A percentile compares a stretch with the other conserved stretches of the same genome.
Conservation (phyloP, 2,888 invertebrate genomes). For the Mythimna vitellina region DNA sequence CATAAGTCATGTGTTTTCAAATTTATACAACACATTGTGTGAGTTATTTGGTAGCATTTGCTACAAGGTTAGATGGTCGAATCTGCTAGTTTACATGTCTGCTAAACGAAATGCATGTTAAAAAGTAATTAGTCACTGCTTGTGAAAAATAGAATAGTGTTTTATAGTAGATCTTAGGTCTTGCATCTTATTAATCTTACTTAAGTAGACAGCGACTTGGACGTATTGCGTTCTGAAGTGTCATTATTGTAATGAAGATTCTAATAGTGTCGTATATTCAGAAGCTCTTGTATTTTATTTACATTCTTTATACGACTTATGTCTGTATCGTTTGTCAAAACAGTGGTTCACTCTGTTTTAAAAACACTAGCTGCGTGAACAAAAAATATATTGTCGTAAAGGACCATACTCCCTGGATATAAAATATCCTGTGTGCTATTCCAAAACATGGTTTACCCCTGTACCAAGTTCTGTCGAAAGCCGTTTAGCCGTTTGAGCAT, state of each 20-base stretch:
- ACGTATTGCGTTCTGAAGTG: not conserved
- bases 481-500: no score
- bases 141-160: slow-evolving; percentile 24
- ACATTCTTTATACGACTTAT: not conserved
- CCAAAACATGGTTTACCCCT: no score
- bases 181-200: slow-evolving; percentile 18
- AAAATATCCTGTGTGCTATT: no score
- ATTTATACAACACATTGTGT: slow-evolving; percentile 54
- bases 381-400: no score
- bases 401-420: no score
- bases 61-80: slow-evolving; percentile 35
- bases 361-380: no score
- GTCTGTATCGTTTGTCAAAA: not conserved
- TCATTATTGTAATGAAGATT: not conserved
- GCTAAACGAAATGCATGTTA: slow-evolving; percentile 13
- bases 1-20: slow-evolving; percentile 70
- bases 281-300: not conserved
- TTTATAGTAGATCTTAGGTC: slow-evolving; percentile 16
- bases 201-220: not conserved
- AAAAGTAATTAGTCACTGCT: slow-evolving; percentile 22
- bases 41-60: slow-evolving; percentile 54
- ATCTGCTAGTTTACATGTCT: slow-evolving; percentile 14
- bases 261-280: not conserved
- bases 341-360: not conserved
- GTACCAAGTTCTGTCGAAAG: no score